Base-by-base conservation (phyloP, 2,797 vertebrate species). In the Dryobates pubescens region DNA sequence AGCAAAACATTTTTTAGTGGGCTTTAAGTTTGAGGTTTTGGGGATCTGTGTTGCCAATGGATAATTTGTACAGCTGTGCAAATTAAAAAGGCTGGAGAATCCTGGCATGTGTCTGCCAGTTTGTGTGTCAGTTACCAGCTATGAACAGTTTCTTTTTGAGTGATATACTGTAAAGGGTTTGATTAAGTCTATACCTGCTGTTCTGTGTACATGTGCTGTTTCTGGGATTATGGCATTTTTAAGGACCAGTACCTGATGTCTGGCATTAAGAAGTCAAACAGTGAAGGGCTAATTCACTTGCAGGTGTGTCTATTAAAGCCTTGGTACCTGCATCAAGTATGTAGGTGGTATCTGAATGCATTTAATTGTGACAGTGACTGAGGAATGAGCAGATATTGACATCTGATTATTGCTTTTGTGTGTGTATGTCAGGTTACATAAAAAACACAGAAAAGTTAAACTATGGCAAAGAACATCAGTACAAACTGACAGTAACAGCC, bases 371-470 rank as follows among this genome's bases (percentile, higher is more conserved):
- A 51, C 62, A 38, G 0, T 47, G 45, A 47, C 15, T 43, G 27
- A 30, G 43, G 51, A n/a, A 24, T 30, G 10, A 70, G 17, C 17
- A 6, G 3, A 14, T 30, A 36, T 4, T 92, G 53, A 74, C 3
- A 9, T 67, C 54, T 90, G 51, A 72, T 87, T 30, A 8, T 17
- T 59, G 53, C n/a, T 10, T 86, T 61, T 51, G 18, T 63, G 12
- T 32, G 7, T 49, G 17, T 64, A 22, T 57, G 30, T 68, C 95
- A 99, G 99, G 99, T 88, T 99, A 98, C 43, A 98, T 99, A 93
- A 99, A 98, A 96, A 99, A 99, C 98, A 99, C 99, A 3, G 99
- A 99, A 94, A 99, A 99, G 95, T 97, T 99, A 61, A 99, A 96
- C 97, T 99, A 99, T 8, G 98, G 97, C 86, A 99, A 99, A 90